Conservation (phyloP, 2,113 vertebrate genomes). For the Aix galericulata region DNA sequence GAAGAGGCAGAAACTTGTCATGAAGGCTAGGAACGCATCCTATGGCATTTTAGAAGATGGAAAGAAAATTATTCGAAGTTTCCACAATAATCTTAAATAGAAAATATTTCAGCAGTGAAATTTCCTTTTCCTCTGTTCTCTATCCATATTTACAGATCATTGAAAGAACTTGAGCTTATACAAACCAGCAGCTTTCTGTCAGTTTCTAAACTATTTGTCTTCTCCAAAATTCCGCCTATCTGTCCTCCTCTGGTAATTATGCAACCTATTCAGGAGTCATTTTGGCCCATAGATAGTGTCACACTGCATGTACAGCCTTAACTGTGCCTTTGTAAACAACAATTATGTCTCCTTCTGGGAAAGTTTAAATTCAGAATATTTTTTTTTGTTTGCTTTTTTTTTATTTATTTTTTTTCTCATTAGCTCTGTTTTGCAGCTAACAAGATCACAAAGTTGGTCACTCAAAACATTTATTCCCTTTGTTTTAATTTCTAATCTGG, state of each 20-base stretch:
- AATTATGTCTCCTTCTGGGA: not conserved
- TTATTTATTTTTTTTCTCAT: not conserved
- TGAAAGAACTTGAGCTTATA: conserved; percentile 46
- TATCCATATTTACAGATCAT: conserved; percentile 18
- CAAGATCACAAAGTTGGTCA: not conserved
- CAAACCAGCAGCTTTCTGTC: not conserved
- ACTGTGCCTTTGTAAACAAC: not conserved
- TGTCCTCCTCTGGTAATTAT: conserved; percentile 12
- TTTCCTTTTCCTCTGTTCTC: not conserved
- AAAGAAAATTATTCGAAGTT: not conserved
- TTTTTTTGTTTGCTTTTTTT: too few species aligned
- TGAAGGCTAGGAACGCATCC: not conserved
- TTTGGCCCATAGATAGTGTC: not conserved
- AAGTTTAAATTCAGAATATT: not conserved
- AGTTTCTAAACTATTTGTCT: conserved; percentile 33
- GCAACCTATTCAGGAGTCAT: not conserved
- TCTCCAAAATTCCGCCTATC: not conserved
- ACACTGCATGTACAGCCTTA: not conserved
- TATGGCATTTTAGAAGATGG: not conserved
- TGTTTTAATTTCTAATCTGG: not conserved
- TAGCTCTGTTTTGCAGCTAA: not conserved
- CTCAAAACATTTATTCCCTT: not conserved
- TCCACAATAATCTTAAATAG: not conserved
- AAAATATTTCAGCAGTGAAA: not conserved
- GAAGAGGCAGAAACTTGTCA: not conserved